phyloP scores from a whole-genome alignment of 2,888 invertebrate species.

The Conops quadrifasciatus region DNA sequence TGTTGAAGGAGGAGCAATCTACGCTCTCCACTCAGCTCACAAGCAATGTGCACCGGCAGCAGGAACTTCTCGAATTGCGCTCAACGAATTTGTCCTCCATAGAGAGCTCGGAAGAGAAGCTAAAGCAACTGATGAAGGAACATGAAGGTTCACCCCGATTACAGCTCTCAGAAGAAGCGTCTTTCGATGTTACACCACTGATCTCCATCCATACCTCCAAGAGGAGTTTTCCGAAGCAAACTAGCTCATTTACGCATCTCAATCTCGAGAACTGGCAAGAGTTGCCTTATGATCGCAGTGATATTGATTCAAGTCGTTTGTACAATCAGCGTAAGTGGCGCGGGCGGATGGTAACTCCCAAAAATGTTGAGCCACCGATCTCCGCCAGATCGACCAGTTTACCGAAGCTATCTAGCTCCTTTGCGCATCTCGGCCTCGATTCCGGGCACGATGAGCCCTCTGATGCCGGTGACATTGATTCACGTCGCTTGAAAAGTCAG shows the following conservation, averaged over 20 bases:
- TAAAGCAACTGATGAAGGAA: conserved; percentile 56
- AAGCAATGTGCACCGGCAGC: conserved; percentile 55
- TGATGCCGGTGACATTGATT: conserved; percentile 45
- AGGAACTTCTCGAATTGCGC: conserved; percentile 55
- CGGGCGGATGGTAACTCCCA: conserved; percentile 23
- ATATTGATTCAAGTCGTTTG: too few species aligned
- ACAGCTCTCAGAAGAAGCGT: background rate
- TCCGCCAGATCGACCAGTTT: background rate
- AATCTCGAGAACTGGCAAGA: too few species aligned
- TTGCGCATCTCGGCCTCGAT: conserved; percentile 57
- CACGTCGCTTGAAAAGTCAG: conserved; percentile 46
- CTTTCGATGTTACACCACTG: background rate
- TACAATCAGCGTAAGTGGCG: too few species aligned
- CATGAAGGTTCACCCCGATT: conserved; percentile 44
- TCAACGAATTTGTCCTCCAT: conserved; percentile 57
- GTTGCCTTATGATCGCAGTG: too few species aligned
- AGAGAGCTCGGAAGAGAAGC: conserved; percentile 60
- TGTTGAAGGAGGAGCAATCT: conserved; percentile 56
- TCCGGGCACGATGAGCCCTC: conserved; percentile 48
- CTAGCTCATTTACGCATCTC: too few species aligned
- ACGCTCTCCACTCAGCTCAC: conserved; percentile 44
- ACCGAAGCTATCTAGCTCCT: conserved; percentile 48
- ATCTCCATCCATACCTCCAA: too few species aligned
- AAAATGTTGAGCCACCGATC: background rate
- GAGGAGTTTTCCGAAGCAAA: too few species aligned